Percentiles rank a stretch among this genome's conserved stretches.
phyloP scores from a whole-genome alignment of 2,888 invertebrate species.

The Allygus modestus region DNA sequence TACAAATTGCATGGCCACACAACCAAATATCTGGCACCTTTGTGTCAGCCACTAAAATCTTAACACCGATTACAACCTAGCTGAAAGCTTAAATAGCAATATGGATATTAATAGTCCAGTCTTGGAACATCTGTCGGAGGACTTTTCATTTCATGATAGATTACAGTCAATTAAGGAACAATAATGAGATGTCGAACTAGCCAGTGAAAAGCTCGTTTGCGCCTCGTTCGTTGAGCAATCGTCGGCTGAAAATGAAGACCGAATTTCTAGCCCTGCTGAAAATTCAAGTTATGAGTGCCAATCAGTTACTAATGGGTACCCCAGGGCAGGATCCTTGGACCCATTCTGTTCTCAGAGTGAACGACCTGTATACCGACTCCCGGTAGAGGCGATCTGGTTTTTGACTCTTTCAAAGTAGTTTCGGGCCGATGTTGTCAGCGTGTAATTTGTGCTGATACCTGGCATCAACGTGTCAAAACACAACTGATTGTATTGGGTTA shows the following conservation, averaged over 20 bases:
- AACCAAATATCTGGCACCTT: too few species aligned
- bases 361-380: constrained; percentile 16
- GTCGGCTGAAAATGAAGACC: constrained; percentile 23
- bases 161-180: constrained; percentile 6
- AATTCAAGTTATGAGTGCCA: constrained; percentile 44
- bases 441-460: constrained; percentile 28
- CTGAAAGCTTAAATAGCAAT: too few species aligned
- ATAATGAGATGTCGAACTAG: constrained; percentile 33
- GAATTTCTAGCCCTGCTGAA: constrained; percentile 50
- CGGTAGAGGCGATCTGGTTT: constrained; percentile 32
- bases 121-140: too few species aligned
- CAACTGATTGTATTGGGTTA: background rate
- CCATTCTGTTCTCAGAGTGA: constrained; percentile 40
- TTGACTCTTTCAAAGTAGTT: constrained; percentile 12
- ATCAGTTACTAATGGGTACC: constrained; percentile 51
- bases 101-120: too few species aligned
- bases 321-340: constrained; percentile 47
- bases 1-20: too few species aligned
- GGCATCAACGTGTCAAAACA: constrained; percentile 15
- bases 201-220: constrained; percentile 18
- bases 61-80: too few species aligned
- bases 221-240: constrained; percentile 22
- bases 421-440: constrained; percentile 5
- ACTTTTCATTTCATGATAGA: constrained; percentile 6
- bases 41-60: too few species aligned